Conservation (phyloP, 2,888 invertebrate genomes). For the Poecilobothrus nobilitatus region DNA sequence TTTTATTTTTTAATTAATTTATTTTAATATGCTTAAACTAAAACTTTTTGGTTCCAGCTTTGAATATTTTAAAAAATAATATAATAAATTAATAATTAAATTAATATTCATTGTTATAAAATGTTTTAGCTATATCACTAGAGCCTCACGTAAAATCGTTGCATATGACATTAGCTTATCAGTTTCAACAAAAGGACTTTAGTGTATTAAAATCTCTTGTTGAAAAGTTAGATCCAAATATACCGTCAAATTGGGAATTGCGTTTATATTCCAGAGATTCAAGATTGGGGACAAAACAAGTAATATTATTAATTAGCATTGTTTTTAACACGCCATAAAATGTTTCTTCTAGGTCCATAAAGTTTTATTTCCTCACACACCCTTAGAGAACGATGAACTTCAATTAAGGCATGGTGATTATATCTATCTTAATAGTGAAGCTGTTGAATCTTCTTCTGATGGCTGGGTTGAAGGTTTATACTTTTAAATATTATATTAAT, state of each 20-base stretch:
- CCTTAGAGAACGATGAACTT: slow-evolving; percentile 72
- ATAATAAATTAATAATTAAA: background rate
- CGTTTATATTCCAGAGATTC: slow-evolving; percentile 79
- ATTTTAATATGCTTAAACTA: too few species aligned
- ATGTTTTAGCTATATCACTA: slow-evolving; percentile 55
- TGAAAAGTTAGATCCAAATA: slow-evolving; percentile 59
- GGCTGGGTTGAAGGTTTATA: slow-evolving; percentile 74
- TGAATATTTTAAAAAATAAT: too few species aligned
- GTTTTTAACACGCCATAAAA: background rate
- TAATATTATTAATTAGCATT: slow-evolving; percentile 26
- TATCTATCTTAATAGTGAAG: slow-evolving; percentile 70
- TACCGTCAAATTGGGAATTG: slow-evolving; percentile 71
- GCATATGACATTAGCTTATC: slow-evolving; percentile 82
- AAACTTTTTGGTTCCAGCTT: too few species aligned
- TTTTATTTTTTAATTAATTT: too few species aligned
- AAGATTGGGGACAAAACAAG: slow-evolving; percentile 62
- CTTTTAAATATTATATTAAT: slow-evolving; percentile 51
- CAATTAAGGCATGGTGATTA: slow-evolving; percentile 79
- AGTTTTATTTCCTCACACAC: slow-evolving; percentile 68
- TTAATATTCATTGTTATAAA: background rate
- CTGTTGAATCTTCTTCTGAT: slow-evolving; percentile 63
- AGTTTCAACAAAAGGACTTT: slow-evolving; percentile 66
- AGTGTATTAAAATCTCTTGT: slow-evolving; percentile 64
- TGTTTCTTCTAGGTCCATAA: slow-evolving; percentile 54
- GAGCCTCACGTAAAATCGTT: slow-evolving; percentile 78